Conservation (phyloP, 2,113 vertebrate genomes). For the Ivindomyrus marchei region DNA sequence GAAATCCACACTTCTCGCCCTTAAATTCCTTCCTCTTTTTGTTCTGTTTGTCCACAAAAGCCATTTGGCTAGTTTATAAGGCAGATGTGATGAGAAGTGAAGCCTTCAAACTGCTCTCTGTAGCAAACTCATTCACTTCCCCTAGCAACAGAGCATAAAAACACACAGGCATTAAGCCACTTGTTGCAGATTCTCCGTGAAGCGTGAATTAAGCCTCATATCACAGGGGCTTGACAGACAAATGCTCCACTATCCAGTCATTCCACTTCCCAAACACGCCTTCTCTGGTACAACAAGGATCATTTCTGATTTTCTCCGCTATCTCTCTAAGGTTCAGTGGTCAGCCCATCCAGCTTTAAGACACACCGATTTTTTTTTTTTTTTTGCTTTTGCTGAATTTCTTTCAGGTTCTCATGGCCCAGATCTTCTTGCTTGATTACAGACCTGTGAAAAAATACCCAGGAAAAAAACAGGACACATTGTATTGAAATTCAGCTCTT, state of each 20-base stretch:
- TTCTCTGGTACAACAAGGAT: not conserved
- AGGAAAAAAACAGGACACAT: not conserved
- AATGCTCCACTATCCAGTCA: constrained; percentile 17
- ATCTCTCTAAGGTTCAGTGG: not conserved
- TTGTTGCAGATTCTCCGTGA: not conserved
- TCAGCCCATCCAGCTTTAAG: constrained; percentile 2
- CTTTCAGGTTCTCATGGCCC: not conserved
- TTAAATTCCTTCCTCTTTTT: not conserved
- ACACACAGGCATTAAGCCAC: not conserved
- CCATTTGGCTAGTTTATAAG: not conserved
- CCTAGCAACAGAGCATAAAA: not conserved
- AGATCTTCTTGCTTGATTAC: not conserved
- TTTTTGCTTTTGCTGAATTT: not conserved
- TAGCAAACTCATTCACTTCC: not conserved
- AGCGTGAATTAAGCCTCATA: not conserved
- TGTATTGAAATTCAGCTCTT: not conserved
- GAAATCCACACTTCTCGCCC: not conserved
- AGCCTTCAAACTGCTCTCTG: not conserved
- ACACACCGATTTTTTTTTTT: not conserved
- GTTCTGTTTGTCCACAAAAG: not conserved
- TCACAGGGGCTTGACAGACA: constrained; percentile 35
- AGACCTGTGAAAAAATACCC: not conserved
- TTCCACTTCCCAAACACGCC: not conserved
- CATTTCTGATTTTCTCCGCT: not conserved
- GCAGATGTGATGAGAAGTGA: not conserved